These are phyloP conservation scores for Drosophila pseudoananassae DNA, from an alignment of 1,140 invertebrate species.

Conservation along the genomic window DNA sequence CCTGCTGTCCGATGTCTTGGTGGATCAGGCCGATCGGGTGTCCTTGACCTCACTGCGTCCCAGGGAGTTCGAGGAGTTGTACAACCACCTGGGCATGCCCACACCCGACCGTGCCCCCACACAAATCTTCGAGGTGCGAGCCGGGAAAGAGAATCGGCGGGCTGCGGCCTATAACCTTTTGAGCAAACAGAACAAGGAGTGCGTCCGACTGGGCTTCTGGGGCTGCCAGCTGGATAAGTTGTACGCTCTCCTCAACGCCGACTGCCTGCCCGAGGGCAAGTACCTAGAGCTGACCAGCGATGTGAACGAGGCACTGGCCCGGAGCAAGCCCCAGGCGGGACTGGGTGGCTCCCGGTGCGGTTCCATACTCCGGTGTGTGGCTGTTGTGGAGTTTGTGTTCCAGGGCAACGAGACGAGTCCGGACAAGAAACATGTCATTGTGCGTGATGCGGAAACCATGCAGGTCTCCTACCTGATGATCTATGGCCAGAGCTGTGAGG, in stretches of 20 bases:
- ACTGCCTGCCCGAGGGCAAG: constrained; percentile 12
- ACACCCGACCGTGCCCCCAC: constrained; percentile 21
- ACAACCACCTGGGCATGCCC: constrained; percentile 30
- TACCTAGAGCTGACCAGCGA: constrained; percentile 87
- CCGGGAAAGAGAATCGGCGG: constrained; percentile 17
- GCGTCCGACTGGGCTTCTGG: constrained; percentile 49
- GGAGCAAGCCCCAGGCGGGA: constrained; percentile 88
- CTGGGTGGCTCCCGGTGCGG: constrained; percentile 91
- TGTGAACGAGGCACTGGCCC: constrained; percentile 87
- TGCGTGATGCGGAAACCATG: constrained; percentile 77
- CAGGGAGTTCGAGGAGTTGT: constrained; percentile 43
- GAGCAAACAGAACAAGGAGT: constrained; percentile 14
- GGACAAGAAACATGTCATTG: constrained; percentile 17
- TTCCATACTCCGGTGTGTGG: constrained; percentile 89
- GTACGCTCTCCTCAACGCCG: constrained; percentile 41
- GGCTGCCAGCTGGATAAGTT: constrained; percentile 55
- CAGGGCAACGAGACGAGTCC: constrained; percentile 85
- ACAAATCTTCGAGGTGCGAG: constrained; percentile 52
- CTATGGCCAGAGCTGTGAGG: constrained; percentile 85
- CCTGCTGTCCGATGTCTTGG: constrained; percentile 66
- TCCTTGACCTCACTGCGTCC: constrained; percentile 27
- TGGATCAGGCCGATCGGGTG: constrained; percentile 51
- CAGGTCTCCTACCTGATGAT: constrained; percentile 91
- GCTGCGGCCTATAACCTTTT: constrained; percentile 28
- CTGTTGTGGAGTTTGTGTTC: constrained; percentile 89